phyloP scores from a whole-genome alignment of 2,113 vertebrate genomes.

The Gambusia affinis region DNA sequence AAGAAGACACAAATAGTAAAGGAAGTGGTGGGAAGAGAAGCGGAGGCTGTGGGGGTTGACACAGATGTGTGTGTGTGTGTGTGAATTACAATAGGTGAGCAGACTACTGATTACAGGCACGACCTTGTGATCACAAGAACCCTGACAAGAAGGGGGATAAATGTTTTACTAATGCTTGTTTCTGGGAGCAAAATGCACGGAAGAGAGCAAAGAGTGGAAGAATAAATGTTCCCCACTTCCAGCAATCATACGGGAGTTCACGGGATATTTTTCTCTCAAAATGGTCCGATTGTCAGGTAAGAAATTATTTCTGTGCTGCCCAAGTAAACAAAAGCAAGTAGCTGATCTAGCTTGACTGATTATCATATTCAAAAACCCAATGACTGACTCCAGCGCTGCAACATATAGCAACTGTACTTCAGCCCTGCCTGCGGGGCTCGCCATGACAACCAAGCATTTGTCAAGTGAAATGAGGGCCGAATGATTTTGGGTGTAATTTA shows the following conservation, averaged over 20 bases:
- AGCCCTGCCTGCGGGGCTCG: neutral
- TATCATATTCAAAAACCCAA: neutral
- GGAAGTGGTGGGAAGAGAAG: neutral
- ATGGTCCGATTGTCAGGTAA: neutral
- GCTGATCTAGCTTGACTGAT: neutral
- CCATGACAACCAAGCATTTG: neutral
- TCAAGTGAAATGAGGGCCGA: neutral
- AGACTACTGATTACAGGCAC: neutral
- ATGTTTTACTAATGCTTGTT: neutral
- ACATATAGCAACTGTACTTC: neutral
- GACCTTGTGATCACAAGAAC: neutral
- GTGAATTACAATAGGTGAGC: neutral
- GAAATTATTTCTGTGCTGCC: neutral
- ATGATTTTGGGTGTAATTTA: neutral
- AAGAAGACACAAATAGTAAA: constrained; percentile 33
- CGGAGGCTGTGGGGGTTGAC: neutral
- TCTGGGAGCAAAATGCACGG: neutral
- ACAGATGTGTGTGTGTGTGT: neutral
- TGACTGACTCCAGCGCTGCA: neutral
- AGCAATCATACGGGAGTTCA: neutral
- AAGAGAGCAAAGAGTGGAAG: neutral
- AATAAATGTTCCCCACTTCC: neutral
- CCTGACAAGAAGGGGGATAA: neutral
- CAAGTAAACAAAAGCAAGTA: neutral
- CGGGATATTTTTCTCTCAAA: neutral